Conservation (phyloP, 2,797 vertebrate species). For the Vireo griseus region DNA sequence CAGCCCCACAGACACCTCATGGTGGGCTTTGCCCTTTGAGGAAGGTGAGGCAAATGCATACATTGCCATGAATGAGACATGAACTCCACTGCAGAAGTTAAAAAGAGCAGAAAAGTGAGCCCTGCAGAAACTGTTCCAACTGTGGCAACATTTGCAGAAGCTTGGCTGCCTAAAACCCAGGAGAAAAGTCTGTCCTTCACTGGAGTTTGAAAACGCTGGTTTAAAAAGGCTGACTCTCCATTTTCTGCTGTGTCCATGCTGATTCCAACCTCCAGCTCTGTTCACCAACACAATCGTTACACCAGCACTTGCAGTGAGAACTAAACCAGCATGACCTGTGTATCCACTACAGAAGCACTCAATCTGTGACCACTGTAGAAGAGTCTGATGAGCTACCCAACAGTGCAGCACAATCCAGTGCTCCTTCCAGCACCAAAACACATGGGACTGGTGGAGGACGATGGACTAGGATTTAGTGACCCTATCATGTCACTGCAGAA, state of each 20-base stretch:
- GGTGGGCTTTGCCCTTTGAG: neutral
- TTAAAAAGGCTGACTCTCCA: neutral
- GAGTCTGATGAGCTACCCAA: neutral
- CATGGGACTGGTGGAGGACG: accelerated
- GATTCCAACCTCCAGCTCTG: neutral
- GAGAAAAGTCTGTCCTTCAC: neutral
- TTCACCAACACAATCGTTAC: too few species aligned
- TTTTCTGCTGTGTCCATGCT: neutral
- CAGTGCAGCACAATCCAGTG: neutral
- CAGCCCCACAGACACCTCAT: neutral
- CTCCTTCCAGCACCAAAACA: neutral
- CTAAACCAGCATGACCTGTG: neutral
- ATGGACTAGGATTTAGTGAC: neutral
- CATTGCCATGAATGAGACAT: neutral
- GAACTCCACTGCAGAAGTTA: neutral
- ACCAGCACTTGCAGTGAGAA: neutral
- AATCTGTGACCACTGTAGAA: neutral
- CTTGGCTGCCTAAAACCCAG: neutral
- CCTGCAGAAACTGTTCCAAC: neutral
- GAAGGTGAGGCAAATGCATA: neutral
- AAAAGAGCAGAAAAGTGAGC: neutral
- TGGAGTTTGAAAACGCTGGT: neutral
- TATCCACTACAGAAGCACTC: neutral
- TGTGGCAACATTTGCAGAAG: neutral
- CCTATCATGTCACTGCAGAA: neutral